Conservation (phyloP, 2,888 invertebrate species). For the Seira ritae region DNA sequence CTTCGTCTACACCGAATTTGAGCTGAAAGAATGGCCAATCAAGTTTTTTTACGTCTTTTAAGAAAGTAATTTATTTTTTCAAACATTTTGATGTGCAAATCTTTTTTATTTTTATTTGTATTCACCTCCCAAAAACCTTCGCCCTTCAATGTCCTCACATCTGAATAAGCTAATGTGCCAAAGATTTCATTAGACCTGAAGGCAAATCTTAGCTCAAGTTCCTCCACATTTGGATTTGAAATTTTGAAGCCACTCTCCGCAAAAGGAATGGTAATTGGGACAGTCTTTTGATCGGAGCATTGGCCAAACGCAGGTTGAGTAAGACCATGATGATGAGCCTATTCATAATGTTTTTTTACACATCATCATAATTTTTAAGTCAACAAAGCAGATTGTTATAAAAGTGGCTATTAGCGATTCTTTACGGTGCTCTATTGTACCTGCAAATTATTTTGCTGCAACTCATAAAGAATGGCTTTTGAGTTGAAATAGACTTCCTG, state of each 20-base stretch:
- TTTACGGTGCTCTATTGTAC: conserved; percentile 77
- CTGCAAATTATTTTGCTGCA: conserved; percentile 90
- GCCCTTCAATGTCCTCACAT: conserved; percentile 84
- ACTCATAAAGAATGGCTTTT: conserved; percentile 91
- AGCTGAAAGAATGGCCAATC: conserved; percentile 78
- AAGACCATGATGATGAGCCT: conserved; percentile 62
- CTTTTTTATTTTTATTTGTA: conserved; percentile 51
- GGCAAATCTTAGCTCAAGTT: conserved; percentile 87
- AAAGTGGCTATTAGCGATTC: not conserved
- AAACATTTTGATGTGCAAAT: not conserved
- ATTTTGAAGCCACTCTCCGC: conserved; percentile 86
- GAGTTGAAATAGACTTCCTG: conserved; percentile 96
- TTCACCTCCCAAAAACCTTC: conserved; percentile 92
- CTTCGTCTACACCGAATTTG: conserved; percentile 88
- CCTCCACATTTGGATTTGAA: conserved; percentile 89
- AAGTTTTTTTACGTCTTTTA: conserved; percentile 11
- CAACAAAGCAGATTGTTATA: not conserved
- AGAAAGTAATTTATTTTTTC: not conserved
- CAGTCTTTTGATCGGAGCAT: conserved; percentile 79
- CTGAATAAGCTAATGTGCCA: conserved; percentile 90
- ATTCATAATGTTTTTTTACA: conserved; percentile 14
- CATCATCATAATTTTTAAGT: not conserved
- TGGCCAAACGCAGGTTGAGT: conserved; percentile 66
- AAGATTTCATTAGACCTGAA: conserved; percentile 90
- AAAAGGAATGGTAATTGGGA: conserved; percentile 94